Base-by-base conservation (phyloP, 2,797 vertebrate genomes). In the Eutrigla gurnardus region DNA sequence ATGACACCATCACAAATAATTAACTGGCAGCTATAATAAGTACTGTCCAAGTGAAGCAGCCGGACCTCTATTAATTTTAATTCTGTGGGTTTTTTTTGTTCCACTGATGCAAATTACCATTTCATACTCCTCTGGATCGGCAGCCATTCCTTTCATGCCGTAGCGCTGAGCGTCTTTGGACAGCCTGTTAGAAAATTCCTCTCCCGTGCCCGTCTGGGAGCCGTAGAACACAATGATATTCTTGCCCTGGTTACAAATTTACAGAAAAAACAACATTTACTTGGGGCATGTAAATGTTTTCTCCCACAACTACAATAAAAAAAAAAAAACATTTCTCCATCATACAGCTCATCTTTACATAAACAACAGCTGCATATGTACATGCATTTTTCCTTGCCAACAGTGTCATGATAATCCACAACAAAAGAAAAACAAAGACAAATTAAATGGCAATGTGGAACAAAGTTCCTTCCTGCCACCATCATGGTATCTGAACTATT, bases 221-320 rank as follows among this genome's bases (percentile, higher is more conserved):
- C 98, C 98, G 0, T 99, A 99, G 92, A 99, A 99, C 62, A 99
- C 97, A 33, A 99, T 94, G 0, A 99, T 96, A 89, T 97, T 99
- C 85, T 96, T 95, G 8, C 94, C 95, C 97, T 95, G 84, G 46
- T 32, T 9, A 65, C 9, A 86, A 36, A 84, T 4, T 0, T 1
- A 57, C 6, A 80, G 6, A 66, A 69, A 50, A 55, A 32, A n/a
- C 1, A 25, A 25, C 5, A 64, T 69, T 70, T 11, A 67, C 37
- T 73, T 47, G 5, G 35, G 39, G 25, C 37, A 45, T 7, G 1
- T 4, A 36, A 49, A 36, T 32, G 25, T 32, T 25, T 40, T 60
- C 17, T 37, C 10, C 18, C 10, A 57, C 13, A 67, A 52, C 43
- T 39, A 6, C 11, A 46, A 57, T 4, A 36, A 58, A 6, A n/a